Conservation (phyloP, 2,888 invertebrate genomes). For the Peribatodes rhomboidaria region DNA sequence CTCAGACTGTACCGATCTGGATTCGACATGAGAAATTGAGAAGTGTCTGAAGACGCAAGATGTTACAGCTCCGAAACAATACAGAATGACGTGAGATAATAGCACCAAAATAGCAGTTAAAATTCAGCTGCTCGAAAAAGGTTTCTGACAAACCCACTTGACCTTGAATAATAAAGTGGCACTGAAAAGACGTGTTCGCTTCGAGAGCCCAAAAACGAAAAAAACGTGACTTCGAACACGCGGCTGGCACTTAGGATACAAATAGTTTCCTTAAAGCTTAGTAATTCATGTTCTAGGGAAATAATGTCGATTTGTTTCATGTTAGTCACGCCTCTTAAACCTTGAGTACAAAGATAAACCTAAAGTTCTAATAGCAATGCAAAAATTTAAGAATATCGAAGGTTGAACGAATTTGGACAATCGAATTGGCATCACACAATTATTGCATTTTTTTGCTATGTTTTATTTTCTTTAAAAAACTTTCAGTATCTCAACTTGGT, state of each 20-base stretch:
- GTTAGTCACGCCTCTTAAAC: conserved; percentile 17
- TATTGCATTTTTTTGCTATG: conserved; percentile 26
- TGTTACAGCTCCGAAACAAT: too few relatives aligned
- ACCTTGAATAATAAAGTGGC: background rate
- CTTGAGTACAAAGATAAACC: conserved; percentile 18
- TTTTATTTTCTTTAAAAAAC: conserved; percentile 6
- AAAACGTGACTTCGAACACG: conserved; percentile 13
- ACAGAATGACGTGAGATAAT: too few relatives aligned
- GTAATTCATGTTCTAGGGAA: conserved; percentile 10
- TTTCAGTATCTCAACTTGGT: conserved; percentile 17
- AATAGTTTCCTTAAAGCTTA: conserved; percentile 17
- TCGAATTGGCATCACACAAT: conserved; percentile 33
- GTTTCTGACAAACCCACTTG: too few relatives aligned
- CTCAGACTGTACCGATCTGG: too few relatives aligned
- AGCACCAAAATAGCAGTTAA: too few relatives aligned
- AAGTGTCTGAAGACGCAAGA: too few relatives aligned
- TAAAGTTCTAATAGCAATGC: conserved; percentile 22
- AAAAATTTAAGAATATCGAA: conserved; percentile 32
- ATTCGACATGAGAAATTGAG: too few relatives aligned
- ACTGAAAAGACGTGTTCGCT: background rate
- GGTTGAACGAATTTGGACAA: conserved; percentile 32
- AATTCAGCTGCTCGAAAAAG: too few relatives aligned
- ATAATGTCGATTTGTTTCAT: conserved; percentile 19
- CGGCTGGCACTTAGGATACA: background rate
- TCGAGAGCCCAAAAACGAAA: background rate